Evolutionary conservation across 2,113 vertebrate species (phyloP), one percentile per base, ranked within the genome.

Genomic region (Centropus unirufus): DNA sequence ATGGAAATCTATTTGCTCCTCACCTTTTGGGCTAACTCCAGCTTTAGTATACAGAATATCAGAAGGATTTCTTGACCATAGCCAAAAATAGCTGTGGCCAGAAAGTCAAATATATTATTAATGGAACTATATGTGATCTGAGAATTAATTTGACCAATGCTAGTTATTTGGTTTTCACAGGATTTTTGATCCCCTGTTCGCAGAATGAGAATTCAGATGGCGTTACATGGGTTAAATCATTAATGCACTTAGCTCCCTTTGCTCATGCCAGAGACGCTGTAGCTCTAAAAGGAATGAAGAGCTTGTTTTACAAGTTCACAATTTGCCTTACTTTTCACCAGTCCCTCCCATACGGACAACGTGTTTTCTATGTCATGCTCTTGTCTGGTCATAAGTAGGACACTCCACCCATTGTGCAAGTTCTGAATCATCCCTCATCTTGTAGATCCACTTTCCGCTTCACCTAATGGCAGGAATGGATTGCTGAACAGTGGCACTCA

Each of bases 371-470:
- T 90, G 57, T 80, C 52, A 8, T 47, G 76, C 74, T 94, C 64
- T 87, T 2, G 11, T 84, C 57, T 94, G 74, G 83, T 92, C 76
- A 58, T 78, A 76, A 94, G 70, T 91, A 86, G 74, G 67, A 76
- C 80, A 74, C 86, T 88, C 90, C 82, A 89, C 91, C 90, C 47
- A 55, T 54, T 14, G 0, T 73, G 8, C 80, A 19, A 91, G 17
- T 77, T 82, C 58, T 94, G 90, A 96, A 82, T 94, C 92, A 94
- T 51, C 62, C 67, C 83, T 96, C 52, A 64, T 77, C 90, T 61
- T 0, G 39, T 52, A 81, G 29, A 75, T 89, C 78, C 68, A 87
- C 93, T 87, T 90, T 61, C 46, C 5, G 2, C 39, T 91, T 95
- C 87, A 87, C 82, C 69, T 92, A n/a, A 61, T 80, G 81, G 73